A percentile compares a stretch with the other conserved stretches of the same genome.
phyloP scores from a whole-genome alignment of 2,888 invertebrate species.

The Leptopilina syphax region DNA sequence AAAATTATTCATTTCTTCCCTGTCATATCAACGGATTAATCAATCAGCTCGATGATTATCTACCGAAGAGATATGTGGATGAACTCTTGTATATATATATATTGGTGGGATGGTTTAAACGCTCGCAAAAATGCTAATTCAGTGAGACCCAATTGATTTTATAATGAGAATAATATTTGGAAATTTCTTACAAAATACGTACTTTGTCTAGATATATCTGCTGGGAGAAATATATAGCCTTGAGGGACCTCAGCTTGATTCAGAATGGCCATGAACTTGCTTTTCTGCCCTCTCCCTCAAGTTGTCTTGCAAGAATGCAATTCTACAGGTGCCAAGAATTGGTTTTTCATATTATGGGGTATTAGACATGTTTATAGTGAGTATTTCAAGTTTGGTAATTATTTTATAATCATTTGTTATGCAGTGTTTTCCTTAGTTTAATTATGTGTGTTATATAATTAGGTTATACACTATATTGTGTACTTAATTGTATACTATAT shows the following conservation, averaged over 20 bases:
- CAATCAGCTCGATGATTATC: too few relatives aligned
- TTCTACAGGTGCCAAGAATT: slow-evolving; percentile 21
- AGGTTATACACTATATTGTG: too few relatives aligned
- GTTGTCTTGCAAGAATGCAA: slow-evolving; percentile 22
- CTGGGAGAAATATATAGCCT: slow-evolving; percentile 32
- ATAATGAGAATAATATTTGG: slow-evolving; percentile 14
- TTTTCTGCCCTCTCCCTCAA: slow-evolving; percentile 29
- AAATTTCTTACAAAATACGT: slow-evolving; percentile 2
- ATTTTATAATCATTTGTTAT: too few relatives aligned
- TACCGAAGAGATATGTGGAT: too few relatives aligned
- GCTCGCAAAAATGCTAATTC: slow-evolving; percentile 9
- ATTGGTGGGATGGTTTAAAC: background rate
- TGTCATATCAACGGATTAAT: too few relatives aligned
- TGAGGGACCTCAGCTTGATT: slow-evolving; percentile 34
- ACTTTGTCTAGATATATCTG: slow-evolving; percentile 29
- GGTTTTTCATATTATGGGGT: background rate
- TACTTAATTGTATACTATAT: too few relatives aligned
- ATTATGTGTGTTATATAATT: too few relatives aligned
- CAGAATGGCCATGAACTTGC: slow-evolving; percentile 45
- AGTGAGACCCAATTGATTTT: background rate
- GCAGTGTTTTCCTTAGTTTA: too few relatives aligned
- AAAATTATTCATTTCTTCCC: too few relatives aligned
- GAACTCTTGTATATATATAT: too few relatives aligned
- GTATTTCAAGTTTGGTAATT: too few relatives aligned
- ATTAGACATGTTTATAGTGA: background rate